A percentile compares a stretch with the other conserved stretches of the same genome.
Conservation (phyloP, 2,797 vertebrate genomes). For the Onychomys leucogaster region DNA sequence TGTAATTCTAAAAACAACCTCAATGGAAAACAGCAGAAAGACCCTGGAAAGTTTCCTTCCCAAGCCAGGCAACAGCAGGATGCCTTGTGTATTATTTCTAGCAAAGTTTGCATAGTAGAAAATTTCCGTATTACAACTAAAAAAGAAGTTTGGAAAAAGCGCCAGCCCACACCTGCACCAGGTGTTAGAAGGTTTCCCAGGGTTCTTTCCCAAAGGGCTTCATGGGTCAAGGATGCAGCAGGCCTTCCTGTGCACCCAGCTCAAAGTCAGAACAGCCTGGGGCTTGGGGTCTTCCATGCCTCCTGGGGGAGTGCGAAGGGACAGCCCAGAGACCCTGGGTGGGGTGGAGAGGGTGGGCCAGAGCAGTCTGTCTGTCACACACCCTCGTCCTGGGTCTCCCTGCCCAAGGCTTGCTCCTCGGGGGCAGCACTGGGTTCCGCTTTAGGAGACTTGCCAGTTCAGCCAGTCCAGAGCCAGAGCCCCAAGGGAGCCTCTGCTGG, state of each 20-base stretch:
- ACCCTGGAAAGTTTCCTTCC: background rate
- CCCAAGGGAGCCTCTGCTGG: background rate
- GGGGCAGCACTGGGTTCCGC: background rate
- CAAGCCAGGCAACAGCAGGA: background rate
- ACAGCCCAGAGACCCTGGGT: background rate
- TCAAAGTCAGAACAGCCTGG: background rate
- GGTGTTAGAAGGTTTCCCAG: background rate
- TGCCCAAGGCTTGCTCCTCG: background rate
- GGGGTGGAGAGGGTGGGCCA: background rate
- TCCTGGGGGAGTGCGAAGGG: background rate
- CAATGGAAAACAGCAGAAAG: background rate
- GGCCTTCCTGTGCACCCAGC: background rate
- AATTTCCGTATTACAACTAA: background rate
- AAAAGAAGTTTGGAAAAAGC: background rate
- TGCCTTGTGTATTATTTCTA: background rate
- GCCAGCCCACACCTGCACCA: background rate
- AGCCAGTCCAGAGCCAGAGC: background rate
- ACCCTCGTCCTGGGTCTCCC: no score
- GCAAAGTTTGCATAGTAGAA: slow-evolving; percentile 14
- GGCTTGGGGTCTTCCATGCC: background rate
- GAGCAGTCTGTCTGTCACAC: background rate
- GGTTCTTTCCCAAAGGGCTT: slow-evolving; percentile 63
- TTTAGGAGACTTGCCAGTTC: background rate
- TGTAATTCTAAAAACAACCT: background rate
- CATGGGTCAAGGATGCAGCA: background rate